A percentile compares a stretch with the other conserved stretches of the same genome.
phyloP scores from a whole-genome alignment of 2,113 vertebrate species.

The Oryzias celebensis region DNA sequence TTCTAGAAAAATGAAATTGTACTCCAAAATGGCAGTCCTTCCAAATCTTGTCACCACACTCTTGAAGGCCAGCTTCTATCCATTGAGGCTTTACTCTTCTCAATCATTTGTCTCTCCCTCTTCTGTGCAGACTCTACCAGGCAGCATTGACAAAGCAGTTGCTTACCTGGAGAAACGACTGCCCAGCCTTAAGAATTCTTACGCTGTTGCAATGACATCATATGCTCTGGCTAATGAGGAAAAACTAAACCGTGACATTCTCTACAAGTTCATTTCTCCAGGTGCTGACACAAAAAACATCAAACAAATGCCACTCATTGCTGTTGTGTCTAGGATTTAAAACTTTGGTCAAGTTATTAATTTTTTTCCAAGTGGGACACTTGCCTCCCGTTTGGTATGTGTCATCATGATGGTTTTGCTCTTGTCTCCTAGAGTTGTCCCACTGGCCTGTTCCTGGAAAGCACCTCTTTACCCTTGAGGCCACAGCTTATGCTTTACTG shows the following conservation, averaged over 20 bases:
- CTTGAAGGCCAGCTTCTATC: not conserved
- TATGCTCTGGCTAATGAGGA: constrained; percentile 80
- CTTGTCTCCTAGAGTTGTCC: constrained; percentile 49
- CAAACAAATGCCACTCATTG: too few species aligned
- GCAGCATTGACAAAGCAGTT: constrained; percentile 72
- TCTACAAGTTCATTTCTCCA: constrained; percentile 70
- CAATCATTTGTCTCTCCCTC: not conserved
- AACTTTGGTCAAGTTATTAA: too few species aligned
- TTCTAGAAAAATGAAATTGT: too few species aligned
- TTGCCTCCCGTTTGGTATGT: not conserved
- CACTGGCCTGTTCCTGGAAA: constrained; percentile 75
- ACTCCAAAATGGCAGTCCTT: too few species aligned
- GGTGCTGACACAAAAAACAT: constrained; percentile 39
- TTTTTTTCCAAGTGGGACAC: too few species aligned
- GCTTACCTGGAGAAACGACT: constrained; percentile 72
- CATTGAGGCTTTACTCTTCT: not conserved
- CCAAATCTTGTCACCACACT: not conserved
- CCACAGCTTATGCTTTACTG: constrained; percentile 85
- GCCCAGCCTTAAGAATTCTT: constrained; percentile 70
- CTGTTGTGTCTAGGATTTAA: too few species aligned
- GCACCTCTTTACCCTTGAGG: constrained; percentile 79
- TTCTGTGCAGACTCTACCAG: constrained; percentile 65
- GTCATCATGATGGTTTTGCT: not conserved
- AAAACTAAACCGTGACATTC: constrained; percentile 46
- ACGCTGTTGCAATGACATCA: constrained; percentile 81